These are phyloP conservation scores for Scolopax bukidnonensis DNA, from an alignment of 2,797 vertebrate species.

Conservation along the genomic window DNA sequence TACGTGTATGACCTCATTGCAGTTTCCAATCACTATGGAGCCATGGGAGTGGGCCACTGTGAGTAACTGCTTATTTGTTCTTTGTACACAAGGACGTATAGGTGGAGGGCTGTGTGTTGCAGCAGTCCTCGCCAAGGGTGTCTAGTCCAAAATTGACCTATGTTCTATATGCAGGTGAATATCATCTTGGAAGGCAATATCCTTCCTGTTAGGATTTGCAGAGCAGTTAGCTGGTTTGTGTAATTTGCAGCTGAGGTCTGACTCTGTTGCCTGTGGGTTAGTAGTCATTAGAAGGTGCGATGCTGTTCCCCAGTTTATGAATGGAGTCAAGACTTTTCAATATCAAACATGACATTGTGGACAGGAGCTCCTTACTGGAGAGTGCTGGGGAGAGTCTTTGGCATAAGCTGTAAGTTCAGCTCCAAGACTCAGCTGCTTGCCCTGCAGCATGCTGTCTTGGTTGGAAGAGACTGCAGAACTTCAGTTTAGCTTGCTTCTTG, in stretches of 20 bases:
- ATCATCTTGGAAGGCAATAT: neutral
- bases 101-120: neutral
- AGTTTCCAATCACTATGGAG: slow-evolving; percentile 97
- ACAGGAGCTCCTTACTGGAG: neutral
- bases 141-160: neutral
- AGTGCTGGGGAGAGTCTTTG: neutral
- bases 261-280: neutral
- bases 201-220: neutral
- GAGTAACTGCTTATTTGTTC: slow-evolving; percentile 75
- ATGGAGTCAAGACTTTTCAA: neutral
- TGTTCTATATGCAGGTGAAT: neutral
- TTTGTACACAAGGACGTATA: neutral
- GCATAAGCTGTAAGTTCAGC: neutral
- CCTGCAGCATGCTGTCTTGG: neutral
- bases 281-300: neutral
- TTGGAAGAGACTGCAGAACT: neutral
- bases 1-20: slow-evolving; percentile 94
- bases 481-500: neutral
- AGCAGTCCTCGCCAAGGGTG: neutral
- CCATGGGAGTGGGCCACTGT: slow-evolving; percentile 98
- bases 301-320: neutral
- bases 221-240: neutral
- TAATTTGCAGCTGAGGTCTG: neutral
- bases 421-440: neutral
- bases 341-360: neutral